phyloP scores from a whole-genome alignment of 2,113 vertebrate species.

The Hemicordylus capensis region DNA sequence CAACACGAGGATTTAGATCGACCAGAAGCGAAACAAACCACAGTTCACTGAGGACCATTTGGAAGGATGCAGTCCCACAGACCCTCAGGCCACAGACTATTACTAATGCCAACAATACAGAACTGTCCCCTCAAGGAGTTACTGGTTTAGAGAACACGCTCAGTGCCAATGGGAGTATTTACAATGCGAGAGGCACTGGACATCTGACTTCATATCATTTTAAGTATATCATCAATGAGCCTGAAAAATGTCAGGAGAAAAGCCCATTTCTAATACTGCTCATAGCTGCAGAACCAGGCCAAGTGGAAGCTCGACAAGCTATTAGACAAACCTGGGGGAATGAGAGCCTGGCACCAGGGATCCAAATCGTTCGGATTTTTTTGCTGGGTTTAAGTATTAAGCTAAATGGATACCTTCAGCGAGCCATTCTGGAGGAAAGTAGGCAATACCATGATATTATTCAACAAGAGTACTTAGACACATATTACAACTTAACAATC shows the following conservation, averaged over 20 bases:
- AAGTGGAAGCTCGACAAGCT: constrained; percentile 88
- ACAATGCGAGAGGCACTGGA: constrained; percentile 70
- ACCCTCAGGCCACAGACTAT: constrained; percentile 73
- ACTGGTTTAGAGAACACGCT: constrained; percentile 75
- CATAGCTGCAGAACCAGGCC: constrained; percentile 89
- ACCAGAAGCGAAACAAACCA: constrained; percentile 82
- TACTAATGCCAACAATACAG: constrained; percentile 75
- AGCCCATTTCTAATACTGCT: constrained; percentile 90
- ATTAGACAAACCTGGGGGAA: constrained; percentile 98
- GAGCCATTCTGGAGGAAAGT: constrained; percentile 86
- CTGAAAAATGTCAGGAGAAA: constrained; percentile 83
- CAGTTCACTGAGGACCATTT: constrained; percentile 74
- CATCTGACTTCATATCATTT: constrained; percentile 78
- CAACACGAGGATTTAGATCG: constrained; percentile 79
- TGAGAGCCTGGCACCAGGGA: constrained; percentile 81
- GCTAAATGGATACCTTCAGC: constrained; percentile 80
- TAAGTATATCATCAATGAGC: constrained; percentile 90
- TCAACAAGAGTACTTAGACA: constrained; percentile 93
- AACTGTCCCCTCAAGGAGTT: constrained; percentile 72
- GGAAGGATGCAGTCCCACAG: constrained; percentile 80
- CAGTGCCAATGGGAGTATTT: constrained; percentile 83
- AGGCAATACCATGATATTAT: constrained; percentile 87
- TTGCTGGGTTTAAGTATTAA: constrained; percentile 85
- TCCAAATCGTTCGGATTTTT: constrained; percentile 86
- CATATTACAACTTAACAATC: constrained; percentile 94